Conservation (phyloP, 2,797 vertebrate genomes). For the Lates japonicus region DNA sequence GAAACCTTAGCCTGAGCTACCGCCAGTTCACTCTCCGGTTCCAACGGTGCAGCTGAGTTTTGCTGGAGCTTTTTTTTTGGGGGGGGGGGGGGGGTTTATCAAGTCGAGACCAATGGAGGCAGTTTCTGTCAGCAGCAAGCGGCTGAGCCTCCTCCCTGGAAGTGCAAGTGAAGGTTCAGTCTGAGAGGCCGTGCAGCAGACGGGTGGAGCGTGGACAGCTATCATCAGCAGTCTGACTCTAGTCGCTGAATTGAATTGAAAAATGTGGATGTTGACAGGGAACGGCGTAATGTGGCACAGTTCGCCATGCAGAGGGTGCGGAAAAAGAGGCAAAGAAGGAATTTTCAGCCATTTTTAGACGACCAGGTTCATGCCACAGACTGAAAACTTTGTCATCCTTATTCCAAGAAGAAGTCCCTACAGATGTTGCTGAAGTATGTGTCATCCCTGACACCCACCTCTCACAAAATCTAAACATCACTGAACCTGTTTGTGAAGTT, state of each 20-base stretch:
- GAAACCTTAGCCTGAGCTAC: slow-evolving; percentile 60
- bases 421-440: background rate
- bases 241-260: slow-evolving; percentile 32
- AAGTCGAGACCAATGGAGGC: slow-evolving; percentile 33
- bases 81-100: slow-evolving; percentile 41
- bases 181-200: slow-evolving; percentile 3
- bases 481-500: slow-evolving; percentile 6
- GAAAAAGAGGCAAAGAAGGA: background rate
- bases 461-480: slow-evolving; percentile 16
- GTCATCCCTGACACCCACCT: background rate
- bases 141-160: slow-evolving; percentile 10
- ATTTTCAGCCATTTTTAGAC: background rate
- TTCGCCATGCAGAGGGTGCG: slow-evolving; percentile 12
- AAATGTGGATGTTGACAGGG: slow-evolving; percentile 24
- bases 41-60: slow-evolving; percentile 62
- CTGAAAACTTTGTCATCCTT: background rate
- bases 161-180: slow-evolving; percentile 22
- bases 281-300: slow-evolving; percentile 12
- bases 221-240: slow-evolving; percentile 45
- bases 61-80: slow-evolving; percentile 39
- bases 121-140: slow-evolving; percentile 50
- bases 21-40: slow-evolving; percentile 39
- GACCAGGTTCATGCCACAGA: background rate
- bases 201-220: slow-evolving; percentile 11
- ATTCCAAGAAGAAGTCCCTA: background rate